phyloP scores from a whole-genome alignment of 2,113 vertebrate genomes.

The Oenanthe oenanthe region DNA sequence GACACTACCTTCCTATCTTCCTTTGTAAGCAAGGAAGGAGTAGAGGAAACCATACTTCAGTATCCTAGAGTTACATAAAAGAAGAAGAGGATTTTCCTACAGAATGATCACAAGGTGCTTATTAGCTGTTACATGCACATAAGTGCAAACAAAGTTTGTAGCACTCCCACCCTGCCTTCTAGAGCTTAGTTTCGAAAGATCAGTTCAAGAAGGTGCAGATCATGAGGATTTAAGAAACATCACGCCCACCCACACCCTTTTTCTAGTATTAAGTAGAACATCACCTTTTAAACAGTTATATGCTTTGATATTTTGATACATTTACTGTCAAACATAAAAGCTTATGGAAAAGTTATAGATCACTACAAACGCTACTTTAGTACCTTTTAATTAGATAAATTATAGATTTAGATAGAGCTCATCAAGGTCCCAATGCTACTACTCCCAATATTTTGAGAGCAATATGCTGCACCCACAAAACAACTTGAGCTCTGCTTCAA shows the following conservation, averaged over 20 bases:
- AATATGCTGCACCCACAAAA: not conserved
- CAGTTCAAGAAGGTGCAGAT: not conserved
- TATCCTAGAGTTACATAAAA: not conserved
- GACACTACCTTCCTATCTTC: not conserved
- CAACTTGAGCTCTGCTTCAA: not conserved
- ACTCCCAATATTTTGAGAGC: not conserved
- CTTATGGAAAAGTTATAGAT: not conserved
- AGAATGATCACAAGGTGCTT: not conserved
- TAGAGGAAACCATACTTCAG: not conserved
- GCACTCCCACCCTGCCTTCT: not conserved
- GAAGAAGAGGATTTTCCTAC: not conserved
- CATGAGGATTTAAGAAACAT: not conserved
- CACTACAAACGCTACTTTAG: not conserved
- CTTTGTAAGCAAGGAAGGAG: not conserved
- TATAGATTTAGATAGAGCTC: not conserved
- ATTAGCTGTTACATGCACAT: not conserved
- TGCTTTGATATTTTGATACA: not conserved
- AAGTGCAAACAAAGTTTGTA: not conserved
- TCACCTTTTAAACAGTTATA: not conserved
- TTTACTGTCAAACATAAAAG: not conserved
- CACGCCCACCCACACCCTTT: rapidly evolving
- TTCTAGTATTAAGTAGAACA: not conserved
- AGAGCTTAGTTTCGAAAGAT: not conserved
- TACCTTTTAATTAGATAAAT: not conserved
- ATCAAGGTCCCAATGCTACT: not conserved